Percentiles rank a stretch among this genome's conserved stretches.
phyloP scores from a whole-genome alignment of 1,140 invertebrate species.

The Procambarus virginalis region DNA sequence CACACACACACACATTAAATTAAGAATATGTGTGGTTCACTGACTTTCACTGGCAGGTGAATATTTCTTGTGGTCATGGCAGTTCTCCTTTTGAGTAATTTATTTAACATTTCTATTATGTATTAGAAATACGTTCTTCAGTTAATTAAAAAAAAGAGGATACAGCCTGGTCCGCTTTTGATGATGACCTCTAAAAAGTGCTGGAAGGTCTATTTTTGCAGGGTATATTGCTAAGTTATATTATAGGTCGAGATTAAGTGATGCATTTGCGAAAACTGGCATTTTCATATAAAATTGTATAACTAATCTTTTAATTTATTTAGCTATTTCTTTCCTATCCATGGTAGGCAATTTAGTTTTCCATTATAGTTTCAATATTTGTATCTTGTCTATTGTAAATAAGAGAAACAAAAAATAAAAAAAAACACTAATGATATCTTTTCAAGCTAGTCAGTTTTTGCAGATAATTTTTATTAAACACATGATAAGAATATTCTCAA shows the following conservation, averaged over 20 bases:
- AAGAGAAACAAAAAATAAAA: neutral
- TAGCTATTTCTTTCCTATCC: slow-evolving; percentile 31
- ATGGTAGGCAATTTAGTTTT: slow-evolving; percentile 23
- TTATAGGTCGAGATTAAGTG: slow-evolving; percentile 20
- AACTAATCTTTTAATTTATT: slow-evolving; percentile 52
- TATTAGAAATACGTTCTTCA: neutral
- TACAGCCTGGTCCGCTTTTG: slow-evolving; percentile 5
- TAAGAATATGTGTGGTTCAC: neutral
- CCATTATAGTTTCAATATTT: slow-evolving; percentile 15
- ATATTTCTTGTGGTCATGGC: neutral
- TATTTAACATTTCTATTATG: neutral
- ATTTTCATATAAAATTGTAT: slow-evolving; percentile 53
- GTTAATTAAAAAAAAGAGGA: neutral
- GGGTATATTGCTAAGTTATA: slow-evolving; percentile 55
- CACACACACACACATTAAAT: neutral
- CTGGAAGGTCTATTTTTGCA: slow-evolving; percentile 30
- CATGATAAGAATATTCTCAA: slow-evolving; percentile 14
- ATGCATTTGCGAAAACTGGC: slow-evolving; percentile 48
- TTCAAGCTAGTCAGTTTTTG: slow-evolving; percentile 56
- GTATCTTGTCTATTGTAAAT: slow-evolving; percentile 5
- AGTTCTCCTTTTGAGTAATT: neutral
- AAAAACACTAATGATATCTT: slow-evolving; percentile 29
- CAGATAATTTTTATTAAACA: slow-evolving; percentile 34
- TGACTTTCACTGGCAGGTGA: neutral
- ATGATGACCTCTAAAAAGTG: neutral